phyloP scores from a whole-genome alignment of 2,888 invertebrate genomes.

The Altica lythri region DNA sequence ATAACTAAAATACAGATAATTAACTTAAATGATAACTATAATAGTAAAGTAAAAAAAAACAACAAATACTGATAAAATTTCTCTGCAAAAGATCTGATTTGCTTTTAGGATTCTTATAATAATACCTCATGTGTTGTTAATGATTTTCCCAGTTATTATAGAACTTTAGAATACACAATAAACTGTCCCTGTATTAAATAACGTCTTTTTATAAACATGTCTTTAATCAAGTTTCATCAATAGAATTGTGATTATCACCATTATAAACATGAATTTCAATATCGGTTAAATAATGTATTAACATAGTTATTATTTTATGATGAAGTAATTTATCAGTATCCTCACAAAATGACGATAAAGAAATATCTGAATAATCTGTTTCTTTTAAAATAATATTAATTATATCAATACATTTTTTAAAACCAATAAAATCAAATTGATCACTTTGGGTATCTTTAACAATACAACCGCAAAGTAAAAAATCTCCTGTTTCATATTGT shows the following conservation, averaged over 20 bases:
- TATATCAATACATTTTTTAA: constrained; percentile 36
- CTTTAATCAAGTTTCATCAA: constrained; percentile 10
- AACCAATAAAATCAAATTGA: constrained; percentile 37
- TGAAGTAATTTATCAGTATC: constrained; percentile 41
- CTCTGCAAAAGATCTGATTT: too few relatives aligned
- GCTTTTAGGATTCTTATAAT: too few relatives aligned
- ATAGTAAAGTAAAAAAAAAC: too few relatives aligned
- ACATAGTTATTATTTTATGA: constrained; percentile 50
- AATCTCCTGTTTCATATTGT: constrained; percentile 33
- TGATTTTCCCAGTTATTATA: too few relatives aligned
- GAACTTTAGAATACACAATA: too few relatives aligned
- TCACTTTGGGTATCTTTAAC: constrained; percentile 36
- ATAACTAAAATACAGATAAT: too few relatives aligned
- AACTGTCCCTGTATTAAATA: too few relatives aligned
- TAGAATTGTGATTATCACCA: constrained; percentile 28
- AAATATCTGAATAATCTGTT: constrained; percentile 36
- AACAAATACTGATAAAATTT: too few relatives aligned
- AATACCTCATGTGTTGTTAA: too few relatives aligned
- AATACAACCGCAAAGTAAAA: constrained; percentile 45
- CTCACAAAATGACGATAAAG: constrained; percentile 37
- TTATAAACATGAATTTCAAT: constrained; percentile 49
- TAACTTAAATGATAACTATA: too few relatives aligned
- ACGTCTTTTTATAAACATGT: too few relatives aligned
- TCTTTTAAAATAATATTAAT: constrained; percentile 36
- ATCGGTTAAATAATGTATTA: constrained; percentile 44